Conservation (phyloP, 2,113 vertebrate genomes). For the Eulacestoma nigropectus region DNA sequence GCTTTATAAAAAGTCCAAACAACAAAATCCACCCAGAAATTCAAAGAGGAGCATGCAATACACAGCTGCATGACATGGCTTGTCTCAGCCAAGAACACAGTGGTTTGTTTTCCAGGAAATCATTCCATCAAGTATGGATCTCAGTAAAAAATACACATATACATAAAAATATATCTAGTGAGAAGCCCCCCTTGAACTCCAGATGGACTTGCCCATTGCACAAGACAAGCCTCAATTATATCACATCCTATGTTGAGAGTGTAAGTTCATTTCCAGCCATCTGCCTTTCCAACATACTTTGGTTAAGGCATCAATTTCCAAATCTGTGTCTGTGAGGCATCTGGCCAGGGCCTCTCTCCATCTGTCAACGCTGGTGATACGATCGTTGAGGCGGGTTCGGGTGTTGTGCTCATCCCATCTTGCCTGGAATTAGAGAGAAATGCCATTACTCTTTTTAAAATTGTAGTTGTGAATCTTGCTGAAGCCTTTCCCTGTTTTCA, state of each 20-base stretch:
- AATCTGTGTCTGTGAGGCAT: conserved; percentile 79
- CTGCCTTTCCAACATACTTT: conserved; percentile 45
- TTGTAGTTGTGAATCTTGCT: not conserved
- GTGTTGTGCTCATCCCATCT: conserved; percentile 84
- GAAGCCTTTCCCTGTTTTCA: not conserved
- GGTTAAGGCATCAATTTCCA: conserved; percentile 84
- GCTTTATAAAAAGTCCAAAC: not conserved
- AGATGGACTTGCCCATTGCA: not conserved
- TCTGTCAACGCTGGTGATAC: conserved; percentile 74
- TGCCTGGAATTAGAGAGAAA: conserved; percentile 71
- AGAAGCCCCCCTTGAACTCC: not conserved
- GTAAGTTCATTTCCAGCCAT: conserved; percentile 17
- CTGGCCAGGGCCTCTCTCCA: conserved; percentile 84
- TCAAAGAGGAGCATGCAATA: not conserved
- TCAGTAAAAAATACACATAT: not conserved
- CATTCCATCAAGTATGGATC: not conserved
- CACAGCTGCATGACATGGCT: not conserved
- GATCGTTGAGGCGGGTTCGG: conserved; percentile 76
- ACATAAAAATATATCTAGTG: not conserved
- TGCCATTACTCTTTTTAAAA: not conserved
- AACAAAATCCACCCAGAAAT: not conserved
- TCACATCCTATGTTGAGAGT: not conserved
- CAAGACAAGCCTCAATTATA: not conserved
- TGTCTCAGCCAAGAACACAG: not conserved
- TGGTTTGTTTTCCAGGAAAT: not conserved